phyloP scores from a whole-genome alignment of 1,140 invertebrate genomes.

The Drosophila punjabiensis region DNA sequence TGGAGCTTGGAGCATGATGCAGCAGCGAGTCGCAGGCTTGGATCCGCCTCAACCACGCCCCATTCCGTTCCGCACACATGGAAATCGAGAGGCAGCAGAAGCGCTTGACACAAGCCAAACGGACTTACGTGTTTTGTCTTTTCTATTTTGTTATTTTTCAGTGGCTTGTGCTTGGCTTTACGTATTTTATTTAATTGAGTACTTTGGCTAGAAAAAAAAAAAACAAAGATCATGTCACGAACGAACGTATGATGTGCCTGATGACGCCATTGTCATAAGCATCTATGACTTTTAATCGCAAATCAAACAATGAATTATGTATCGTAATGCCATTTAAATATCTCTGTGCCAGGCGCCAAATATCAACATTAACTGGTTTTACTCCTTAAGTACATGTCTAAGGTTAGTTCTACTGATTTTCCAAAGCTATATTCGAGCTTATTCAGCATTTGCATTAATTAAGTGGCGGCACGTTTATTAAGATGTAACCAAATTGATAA shows the following conservation, averaged over 20 bases:
- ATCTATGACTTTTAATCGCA: conserved; percentile 52
- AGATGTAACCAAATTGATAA: conserved; percentile 32
- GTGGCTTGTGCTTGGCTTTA: conserved; percentile 27
- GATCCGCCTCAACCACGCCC: conserved; percentile 32
- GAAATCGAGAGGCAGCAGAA: conserved; percentile 24
- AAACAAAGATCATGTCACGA: conserved; percentile 49
- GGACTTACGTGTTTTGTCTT: conserved; percentile 25
- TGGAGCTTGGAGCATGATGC: conserved; percentile 53
- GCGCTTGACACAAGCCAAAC: conserved; percentile 56
- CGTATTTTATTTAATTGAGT: conserved; percentile 78
- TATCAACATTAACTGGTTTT: conserved; percentile 23
- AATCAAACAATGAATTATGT: conserved; percentile 75
- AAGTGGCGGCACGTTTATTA: conserved; percentile 32
- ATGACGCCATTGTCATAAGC: conserved; percentile 62
- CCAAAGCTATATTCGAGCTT: background rate
- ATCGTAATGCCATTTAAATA: conserved; percentile 54
- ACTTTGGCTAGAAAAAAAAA: conserved; percentile 29
- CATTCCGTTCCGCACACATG: conserved; percentile 28
- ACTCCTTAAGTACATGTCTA: conserved; percentile 34
- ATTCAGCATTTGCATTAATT: conserved; percentile 63
- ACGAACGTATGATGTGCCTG: conserved; percentile 29
- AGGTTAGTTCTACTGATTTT: conserved; percentile 33
- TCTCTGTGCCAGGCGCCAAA: conserved; percentile 26
- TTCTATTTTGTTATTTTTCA: conserved; percentile 37
- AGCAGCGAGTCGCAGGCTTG: conserved; percentile 35